Base-by-base conservation (phyloP, 2,797 vertebrate species). In the Eidolon dupreanum region DNA sequence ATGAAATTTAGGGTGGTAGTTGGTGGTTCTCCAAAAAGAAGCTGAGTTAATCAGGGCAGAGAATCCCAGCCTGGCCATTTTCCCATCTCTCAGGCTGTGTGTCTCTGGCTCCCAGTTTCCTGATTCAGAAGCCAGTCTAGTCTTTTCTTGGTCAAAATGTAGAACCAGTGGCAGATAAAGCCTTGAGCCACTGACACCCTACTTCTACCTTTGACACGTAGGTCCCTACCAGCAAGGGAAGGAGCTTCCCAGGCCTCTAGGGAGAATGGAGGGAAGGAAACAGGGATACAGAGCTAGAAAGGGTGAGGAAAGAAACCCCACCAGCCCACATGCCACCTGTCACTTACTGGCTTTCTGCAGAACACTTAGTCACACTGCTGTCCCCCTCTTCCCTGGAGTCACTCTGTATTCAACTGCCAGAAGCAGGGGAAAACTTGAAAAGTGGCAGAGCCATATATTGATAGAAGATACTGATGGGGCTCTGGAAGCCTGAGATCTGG, bases 291-390 rank as follows among this genome's bases (percentile, higher is more conserved):
- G 59, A 86, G 36, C 71, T 87, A 33, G 33, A 90, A 96, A 43
- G 68, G 88, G 26, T 75, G n/a, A 83, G 74, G 53, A 89, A 71
- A 96, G 82, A 97, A 92, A 84, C 78, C 28, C 85, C 38, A 75
- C 49, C 31, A 4, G 78, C 88, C 89, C 92, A 91, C 94, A 85
- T n/a, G 78, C 94, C 57, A 8, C 84, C 96, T 95, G 96, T 89
- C 83, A 19, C 63, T 93, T 81, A 59, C 68, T 71, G 57, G 57
- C 78, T 95, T 88, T 74, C 65, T 93, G 26, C 33, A 94, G 82
- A 96, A 93, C 86, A 93, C 82, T 92, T 88, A 95, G 96, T 96
- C 96, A 97, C 8, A 2, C 61, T 90, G 55, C 70, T 87, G 79
- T 81, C 65, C 53, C 51, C 26, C 36, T 79, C 65, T 83, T 81